A percentile compares a stretch with the other conserved stretches of the same genome.
Conservation (phyloP, 2,113 vertebrate species). For the Plecturocebus donacophilus region DNA sequence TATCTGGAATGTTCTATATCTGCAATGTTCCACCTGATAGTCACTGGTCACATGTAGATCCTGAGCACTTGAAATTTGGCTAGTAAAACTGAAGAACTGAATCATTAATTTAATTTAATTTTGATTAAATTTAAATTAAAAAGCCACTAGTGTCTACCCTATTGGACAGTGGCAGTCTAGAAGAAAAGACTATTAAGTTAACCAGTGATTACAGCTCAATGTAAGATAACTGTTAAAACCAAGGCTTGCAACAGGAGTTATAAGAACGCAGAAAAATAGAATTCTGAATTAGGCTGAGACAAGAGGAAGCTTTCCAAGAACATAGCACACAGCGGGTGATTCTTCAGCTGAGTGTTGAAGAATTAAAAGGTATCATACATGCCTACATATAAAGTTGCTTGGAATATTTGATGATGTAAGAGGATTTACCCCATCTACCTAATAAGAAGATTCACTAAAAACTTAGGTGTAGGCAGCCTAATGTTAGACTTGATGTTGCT, state of each 20-base stretch:
- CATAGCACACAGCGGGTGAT: neutral
- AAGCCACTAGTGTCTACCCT: neutral
- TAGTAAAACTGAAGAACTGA: neutral
- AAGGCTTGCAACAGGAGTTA: neutral
- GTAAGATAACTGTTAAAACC: neutral
- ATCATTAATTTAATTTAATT: neutral
- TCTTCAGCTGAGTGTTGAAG: neutral
- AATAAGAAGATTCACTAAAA: neutral
- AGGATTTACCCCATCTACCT: neutral
- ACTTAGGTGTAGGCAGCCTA: too few relatives aligned
- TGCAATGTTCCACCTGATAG: neutral
- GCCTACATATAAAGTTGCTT: neutral
- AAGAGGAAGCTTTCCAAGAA: neutral
- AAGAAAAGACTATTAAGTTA: neutral
- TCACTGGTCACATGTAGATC: neutral
- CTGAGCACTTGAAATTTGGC: neutral
- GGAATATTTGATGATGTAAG: neutral
- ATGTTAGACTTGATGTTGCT: too few relatives aligned
- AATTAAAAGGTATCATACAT: neutral
- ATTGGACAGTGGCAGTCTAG: neutral
- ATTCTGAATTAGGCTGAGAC: neutral
- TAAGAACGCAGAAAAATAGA: neutral
- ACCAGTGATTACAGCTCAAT: neutral
- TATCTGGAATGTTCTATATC: neutral
- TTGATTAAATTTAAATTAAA: constrained; percentile 18